These are phyloP conservation scores for Quiscalus mexicanus DNA, from an alignment of 2,113 vertebrate species.

Conservation along the genomic window DNA sequence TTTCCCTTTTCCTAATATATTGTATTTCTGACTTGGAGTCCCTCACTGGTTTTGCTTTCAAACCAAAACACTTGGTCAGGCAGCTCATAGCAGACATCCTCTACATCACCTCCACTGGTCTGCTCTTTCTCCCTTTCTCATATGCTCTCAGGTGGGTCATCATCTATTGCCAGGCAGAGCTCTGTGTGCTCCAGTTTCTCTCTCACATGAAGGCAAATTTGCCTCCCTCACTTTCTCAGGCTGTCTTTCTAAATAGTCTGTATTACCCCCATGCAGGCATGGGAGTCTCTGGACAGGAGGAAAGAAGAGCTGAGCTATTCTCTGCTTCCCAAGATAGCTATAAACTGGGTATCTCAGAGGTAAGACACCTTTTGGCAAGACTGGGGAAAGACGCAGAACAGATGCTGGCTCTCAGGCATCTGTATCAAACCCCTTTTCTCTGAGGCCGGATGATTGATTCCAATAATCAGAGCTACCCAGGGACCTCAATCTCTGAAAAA, in stretches of 20 bases:
- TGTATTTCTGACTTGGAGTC: too few species aligned
- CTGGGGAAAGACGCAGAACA: not conserved
- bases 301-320: not conserved
- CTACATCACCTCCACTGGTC: not conserved
- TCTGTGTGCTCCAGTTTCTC: not conserved
- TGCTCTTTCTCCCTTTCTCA: not conserved
- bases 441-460: not conserved
- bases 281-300: not conserved
- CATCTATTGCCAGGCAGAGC: not conserved
- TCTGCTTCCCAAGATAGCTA: not conserved
- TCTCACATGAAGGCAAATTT: not conserved
- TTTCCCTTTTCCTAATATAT: too few species aligned
- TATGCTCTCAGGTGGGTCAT: not conserved
- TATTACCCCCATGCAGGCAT: not conserved
- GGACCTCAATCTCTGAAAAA: not conserved
- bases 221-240: accelerated
- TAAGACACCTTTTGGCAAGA: not conserved
- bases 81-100: not conserved
- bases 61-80: not conserved
- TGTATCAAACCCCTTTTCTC: not conserved
- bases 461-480: not conserved
- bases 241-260: not conserved
- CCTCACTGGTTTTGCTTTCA: too few species aligned
- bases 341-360: not conserved
- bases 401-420: not conserved